Percentiles rank a stretch among this genome's conserved stretches.
Conservation (phyloP, 2,113 vertebrate species). For the Spheniscus mendiculus region DNA sequence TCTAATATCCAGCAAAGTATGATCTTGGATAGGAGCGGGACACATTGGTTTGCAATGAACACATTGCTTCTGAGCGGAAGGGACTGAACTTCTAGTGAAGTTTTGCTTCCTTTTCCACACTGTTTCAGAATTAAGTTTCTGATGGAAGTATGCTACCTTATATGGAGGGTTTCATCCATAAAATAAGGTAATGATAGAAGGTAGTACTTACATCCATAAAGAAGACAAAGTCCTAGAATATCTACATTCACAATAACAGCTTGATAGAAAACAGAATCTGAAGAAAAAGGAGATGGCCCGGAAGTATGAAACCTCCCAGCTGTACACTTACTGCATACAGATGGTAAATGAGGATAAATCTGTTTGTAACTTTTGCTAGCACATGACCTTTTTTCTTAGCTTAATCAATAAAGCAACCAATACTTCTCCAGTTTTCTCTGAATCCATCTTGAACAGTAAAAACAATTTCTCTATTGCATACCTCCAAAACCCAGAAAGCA, state of each 20-base stretch:
- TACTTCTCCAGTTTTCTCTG: background rate
- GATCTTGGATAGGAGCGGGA: background rate
- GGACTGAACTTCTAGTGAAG: background rate
- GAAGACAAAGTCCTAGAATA: background rate
- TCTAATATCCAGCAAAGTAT: background rate
- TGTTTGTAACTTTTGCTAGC: background rate
- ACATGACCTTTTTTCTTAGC: background rate
- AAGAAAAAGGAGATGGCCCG: background rate
- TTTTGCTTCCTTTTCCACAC: background rate
- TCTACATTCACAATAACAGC: background rate
- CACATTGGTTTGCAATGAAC: background rate
- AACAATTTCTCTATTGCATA: background rate
- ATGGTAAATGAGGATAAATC: background rate
- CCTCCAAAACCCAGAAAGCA: background rate
- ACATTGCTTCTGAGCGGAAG: background rate
- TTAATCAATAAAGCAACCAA: background rate
- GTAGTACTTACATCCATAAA: background rate
- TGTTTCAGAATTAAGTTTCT: background rate
- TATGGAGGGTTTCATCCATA: background rate
- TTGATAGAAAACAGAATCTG: background rate
- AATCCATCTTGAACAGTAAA: background rate
- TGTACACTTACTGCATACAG: background rate
- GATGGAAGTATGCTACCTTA: background rate
- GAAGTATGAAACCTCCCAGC: background rate
- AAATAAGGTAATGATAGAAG: background rate